Percentiles rank a stretch among this genome's conserved stretches.
These are phyloP conservation scores for Bellardia pandia DNA, from an alignment of 2,888 invertebrate species.

Conservation along the genomic window DNA sequence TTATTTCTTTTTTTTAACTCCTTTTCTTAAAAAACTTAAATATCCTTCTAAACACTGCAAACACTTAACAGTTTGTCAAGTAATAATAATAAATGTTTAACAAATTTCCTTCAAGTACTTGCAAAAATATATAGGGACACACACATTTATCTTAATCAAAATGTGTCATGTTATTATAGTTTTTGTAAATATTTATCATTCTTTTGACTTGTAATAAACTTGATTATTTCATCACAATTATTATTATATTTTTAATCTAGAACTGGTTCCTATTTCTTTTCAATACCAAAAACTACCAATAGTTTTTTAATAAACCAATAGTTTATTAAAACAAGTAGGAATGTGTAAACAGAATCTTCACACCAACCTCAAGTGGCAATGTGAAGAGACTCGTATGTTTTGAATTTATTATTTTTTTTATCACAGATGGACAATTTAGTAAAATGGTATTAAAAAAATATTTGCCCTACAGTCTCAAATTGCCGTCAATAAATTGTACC, in stretches of 20 bases:
- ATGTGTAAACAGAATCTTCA: neutral
- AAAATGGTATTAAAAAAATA: too few species aligned
- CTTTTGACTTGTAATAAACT: neutral
- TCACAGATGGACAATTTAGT: too few species aligned
- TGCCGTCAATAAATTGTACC: too few species aligned
- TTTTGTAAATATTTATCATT: constrained; percentile 27
- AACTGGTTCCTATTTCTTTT: constrained; percentile 4
- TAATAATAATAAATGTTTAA: neutral
- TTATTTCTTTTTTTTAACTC: neutral
- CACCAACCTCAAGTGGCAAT: neutral
- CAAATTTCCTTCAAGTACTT: neutral
- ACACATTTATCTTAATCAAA: too few species aligned
- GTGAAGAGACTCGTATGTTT: too few species aligned
- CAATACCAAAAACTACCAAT: constrained; percentile 12
- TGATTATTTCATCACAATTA: neutral
- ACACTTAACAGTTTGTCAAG: neutral
- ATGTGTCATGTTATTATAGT: neutral
- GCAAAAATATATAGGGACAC: neutral
- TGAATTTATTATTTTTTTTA: too few species aligned
- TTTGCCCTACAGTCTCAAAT: too few species aligned
- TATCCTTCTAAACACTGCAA: neutral
- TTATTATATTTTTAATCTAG: neutral
- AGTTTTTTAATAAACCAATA: neutral
- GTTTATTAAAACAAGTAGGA: neutral
- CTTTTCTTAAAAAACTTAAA: neutral